phyloP scores from a whole-genome alignment of 2,888 invertebrate genomes.

The Drosophila paucipuncta region DNA sequence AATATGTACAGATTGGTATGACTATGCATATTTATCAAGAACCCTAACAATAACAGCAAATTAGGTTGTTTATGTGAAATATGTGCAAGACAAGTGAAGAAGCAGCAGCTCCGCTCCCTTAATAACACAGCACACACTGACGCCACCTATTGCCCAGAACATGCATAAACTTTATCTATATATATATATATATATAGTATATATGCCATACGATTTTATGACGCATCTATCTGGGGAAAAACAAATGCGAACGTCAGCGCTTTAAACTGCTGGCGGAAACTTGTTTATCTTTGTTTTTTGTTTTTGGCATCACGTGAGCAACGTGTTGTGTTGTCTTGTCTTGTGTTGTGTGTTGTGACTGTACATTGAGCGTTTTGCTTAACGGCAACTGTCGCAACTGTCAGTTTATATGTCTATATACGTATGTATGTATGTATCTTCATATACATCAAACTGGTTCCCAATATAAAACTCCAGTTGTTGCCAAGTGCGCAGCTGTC shows the following conservation, averaged over 20 bases:
- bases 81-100: conserved; percentile 11
- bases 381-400: conserved; percentile 66
- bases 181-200: background rate
- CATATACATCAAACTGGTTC: conserved; percentile 30
- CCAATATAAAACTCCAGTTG: conserved; percentile 13
- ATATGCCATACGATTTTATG: conserved; percentile 2
- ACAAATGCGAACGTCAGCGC: conserved; percentile 39
- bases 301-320: conserved; percentile 48
- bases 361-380: conserved; percentile 50
- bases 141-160: conserved; percentile 44
- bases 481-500: conserved; percentile 43
- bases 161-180: conserved; percentile 1
- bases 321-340: conserved; percentile 7
- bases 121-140: conserved; percentile 24
- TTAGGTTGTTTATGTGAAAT: conserved; percentile 68
- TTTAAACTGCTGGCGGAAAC: conserved; percentile 21
- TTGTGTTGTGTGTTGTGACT: conserved; percentile 43
- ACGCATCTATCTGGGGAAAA: conserved; percentile 33
- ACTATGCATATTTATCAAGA: conserved; percentile 8
- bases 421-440: background rate
- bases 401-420: conserved; percentile 25
- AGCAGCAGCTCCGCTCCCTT: background rate
- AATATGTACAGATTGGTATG: conserved; percentile 19
- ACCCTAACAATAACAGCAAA: conserved; percentile 45
- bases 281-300: conserved; percentile 29